Conservation (phyloP, 2,797 vertebrate species). For the Danio choprae region DNA sequence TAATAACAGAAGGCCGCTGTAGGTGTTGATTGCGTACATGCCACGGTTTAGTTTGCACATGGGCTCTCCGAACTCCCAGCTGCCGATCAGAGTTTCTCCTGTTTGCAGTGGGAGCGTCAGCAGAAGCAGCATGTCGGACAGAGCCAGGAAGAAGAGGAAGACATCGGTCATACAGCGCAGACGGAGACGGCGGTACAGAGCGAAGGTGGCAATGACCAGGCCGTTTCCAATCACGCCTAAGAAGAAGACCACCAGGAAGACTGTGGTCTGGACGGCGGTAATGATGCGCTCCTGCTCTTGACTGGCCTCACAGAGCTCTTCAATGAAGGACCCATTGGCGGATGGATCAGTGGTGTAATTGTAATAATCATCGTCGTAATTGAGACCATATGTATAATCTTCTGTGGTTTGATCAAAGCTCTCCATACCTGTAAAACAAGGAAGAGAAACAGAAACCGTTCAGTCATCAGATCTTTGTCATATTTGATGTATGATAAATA, state of each 20-base stretch:
- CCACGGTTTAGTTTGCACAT: slow-evolving; percentile 79
- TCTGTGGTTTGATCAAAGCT: not conserved
- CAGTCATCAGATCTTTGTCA: not conserved
- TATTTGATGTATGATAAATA: too few relatives aligned
- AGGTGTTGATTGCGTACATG: slow-evolving; percentile 86
- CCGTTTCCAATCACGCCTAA: slow-evolving; percentile 84
- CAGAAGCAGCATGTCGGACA: slow-evolving; percentile 88
- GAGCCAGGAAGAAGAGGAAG: slow-evolving; percentile 88
- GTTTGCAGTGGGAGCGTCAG: slow-evolving; percentile 83
- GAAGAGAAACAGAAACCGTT: not conserved
- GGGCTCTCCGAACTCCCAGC: slow-evolving; percentile 72
- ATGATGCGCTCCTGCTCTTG: slow-evolving; percentile 62
- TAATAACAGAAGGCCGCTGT: slow-evolving; percentile 88
- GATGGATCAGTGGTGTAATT: not conserved
- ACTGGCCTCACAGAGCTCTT: slow-evolving; percentile 73
- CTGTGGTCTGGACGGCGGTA: slow-evolving; percentile 77
- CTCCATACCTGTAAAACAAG: slow-evolving; percentile 21
- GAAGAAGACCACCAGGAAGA: slow-evolving; percentile 79
- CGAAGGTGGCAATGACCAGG: slow-evolving; percentile 87
- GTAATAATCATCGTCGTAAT: rapidly evolving
- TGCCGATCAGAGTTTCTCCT: slow-evolving; percentile 62
- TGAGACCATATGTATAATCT: rapidly evolving
- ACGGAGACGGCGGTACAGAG: slow-evolving; percentile 69
- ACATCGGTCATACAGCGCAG: slow-evolving; percentile 83
- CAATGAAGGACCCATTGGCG: not conserved